phyloP scores from a whole-genome alignment of 2,888 invertebrate genomes.

The Adelphocoris suturalis region DNA sequence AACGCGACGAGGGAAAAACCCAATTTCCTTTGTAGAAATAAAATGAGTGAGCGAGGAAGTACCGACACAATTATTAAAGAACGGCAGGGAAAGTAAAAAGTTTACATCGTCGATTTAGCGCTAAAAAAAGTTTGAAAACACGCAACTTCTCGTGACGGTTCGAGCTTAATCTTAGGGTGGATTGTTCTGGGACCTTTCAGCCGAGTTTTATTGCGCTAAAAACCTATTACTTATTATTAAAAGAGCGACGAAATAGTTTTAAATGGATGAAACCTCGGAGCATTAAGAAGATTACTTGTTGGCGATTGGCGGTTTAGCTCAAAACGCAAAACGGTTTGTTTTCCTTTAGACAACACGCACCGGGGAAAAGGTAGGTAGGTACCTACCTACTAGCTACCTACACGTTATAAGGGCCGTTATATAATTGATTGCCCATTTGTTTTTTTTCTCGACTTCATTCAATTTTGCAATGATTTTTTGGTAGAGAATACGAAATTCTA shows the following conservation, averaged over 20 bases:
- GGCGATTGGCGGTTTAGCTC: no score
- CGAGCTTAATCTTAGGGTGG: background rate
- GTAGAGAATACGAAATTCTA: no score
- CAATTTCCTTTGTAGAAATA: background rate
- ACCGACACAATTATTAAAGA: background rate
- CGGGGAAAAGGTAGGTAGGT: no score
- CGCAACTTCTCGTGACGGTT: background rate
- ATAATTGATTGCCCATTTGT: no score
- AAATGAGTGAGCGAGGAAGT: background rate
- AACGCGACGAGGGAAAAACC: background rate
- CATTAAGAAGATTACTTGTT: background rate
- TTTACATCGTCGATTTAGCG: background rate
- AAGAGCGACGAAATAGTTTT: background rate
- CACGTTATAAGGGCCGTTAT: no score
- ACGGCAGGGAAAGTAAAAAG: background rate
- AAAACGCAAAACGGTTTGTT: no score
- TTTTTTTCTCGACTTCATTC: no score
- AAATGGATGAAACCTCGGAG: background rate
- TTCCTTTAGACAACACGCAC: no score
- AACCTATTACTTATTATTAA: background rate
- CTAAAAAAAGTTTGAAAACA: background rate
- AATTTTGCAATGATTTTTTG: no score
- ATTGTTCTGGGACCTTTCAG: background rate
- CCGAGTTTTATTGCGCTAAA: slow-evolving; percentile 9
- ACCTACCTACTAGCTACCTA: no score